Percentiles rank a stretch among this genome's conserved stretches.
phyloP scores from a whole-genome alignment of 2,888 invertebrate genomes.

The Calliopum simillimum region DNA sequence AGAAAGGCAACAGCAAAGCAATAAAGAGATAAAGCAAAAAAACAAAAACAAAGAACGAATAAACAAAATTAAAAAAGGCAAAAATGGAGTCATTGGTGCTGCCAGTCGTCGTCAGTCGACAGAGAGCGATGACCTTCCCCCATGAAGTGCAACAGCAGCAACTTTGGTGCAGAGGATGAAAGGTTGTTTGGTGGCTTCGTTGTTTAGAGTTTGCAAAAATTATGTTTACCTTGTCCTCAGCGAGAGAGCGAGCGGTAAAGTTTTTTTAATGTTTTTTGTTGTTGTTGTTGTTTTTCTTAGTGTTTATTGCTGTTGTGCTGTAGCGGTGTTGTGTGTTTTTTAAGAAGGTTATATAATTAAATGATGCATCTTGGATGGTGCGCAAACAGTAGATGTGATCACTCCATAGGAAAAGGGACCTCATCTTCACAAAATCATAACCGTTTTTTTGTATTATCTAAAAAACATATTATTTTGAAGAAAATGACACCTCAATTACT shows the following conservation, averaged over 20 bases:
- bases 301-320: constrained; percentile 24
- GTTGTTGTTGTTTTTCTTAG: background rate
- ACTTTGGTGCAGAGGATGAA: background rate
- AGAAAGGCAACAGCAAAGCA: background rate
- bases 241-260: background rate
- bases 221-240: constrained; percentile 27
- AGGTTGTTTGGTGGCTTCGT: constrained; percentile 8
- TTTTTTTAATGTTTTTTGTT: constrained; percentile 7
- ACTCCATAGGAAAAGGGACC: too few relatives aligned
- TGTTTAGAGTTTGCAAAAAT: constrained; percentile 16
- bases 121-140: constrained; percentile 33
- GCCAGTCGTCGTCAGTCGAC: background rate
- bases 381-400: background rate
- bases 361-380: constrained; percentile 16
- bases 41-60: background rate
- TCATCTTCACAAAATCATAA: too few relatives aligned
- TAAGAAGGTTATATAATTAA: constrained; percentile 29
- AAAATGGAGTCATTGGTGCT: constrained; percentile 26
- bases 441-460: too few relatives aligned
- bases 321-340: constrained; percentile 11
- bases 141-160: constrained; percentile 10
- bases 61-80: background rate
- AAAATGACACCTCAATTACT: too few relatives aligned
- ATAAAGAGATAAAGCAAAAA: background rate
- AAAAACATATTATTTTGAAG: too few relatives aligned